phyloP scores from a whole-genome alignment of 2,888 invertebrate species.

The Trichogramma dendrolimi region DNA sequence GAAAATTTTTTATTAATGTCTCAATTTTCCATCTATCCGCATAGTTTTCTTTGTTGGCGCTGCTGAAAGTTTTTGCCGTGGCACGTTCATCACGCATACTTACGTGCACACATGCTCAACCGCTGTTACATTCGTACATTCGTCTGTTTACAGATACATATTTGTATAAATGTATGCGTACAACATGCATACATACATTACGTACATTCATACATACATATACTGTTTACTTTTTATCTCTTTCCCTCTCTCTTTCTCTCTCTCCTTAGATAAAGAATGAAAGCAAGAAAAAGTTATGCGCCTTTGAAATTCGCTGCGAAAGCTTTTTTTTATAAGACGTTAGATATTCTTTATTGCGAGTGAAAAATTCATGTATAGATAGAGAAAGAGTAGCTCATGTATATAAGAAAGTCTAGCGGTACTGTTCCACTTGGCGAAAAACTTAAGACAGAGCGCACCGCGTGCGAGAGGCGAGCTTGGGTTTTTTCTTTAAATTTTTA shows the following conservation, averaged over 20 bases:
- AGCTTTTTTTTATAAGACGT: conserved; percentile 13
- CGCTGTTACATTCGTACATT: no score
- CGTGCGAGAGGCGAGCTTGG: no score
- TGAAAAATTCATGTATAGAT: not conserved
- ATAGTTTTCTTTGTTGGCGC: conserved; percentile 15
- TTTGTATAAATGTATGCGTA: no score
- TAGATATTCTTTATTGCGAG: conserved; percentile 14
- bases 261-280: not conserved
- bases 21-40: conserved; percentile 20
- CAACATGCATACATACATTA: no score
- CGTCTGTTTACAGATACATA: no score
- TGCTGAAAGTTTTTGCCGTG: conserved; percentile 14
- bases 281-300: not conserved
- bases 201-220: no score
- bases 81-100: not conserved
- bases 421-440: no score
- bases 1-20: conserved; percentile 28
- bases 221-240: not conserved
- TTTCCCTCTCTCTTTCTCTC: not conserved
- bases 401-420: no score
- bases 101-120: no score
- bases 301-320: not conserved
- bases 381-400: not conserved
- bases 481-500: no score
- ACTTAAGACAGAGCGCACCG: no score